Percentiles rank a stretch among this genome's conserved stretches.
Conservation (phyloP, 2,888 invertebrate species). For the Penaeus monodon region DNA sequence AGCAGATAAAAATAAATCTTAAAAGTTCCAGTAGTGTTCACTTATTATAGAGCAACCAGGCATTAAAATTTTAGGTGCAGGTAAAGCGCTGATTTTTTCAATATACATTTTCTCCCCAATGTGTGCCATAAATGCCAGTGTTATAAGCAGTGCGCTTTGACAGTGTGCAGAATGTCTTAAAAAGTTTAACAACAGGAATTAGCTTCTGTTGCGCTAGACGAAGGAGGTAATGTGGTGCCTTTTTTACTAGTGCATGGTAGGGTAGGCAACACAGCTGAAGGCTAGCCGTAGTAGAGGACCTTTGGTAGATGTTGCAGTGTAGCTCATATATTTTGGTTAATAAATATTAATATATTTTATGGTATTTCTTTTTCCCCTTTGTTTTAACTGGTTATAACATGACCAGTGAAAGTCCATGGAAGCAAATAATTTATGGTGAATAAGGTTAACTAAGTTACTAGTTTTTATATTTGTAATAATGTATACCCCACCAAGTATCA, state of each 20-base stretch:
- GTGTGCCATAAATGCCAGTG: too few species aligned
- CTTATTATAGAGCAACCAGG: too few species aligned
- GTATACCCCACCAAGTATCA: too few species aligned
- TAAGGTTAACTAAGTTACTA: too few species aligned
- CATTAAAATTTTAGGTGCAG: too few species aligned
- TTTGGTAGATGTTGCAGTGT: conserved; percentile 63
- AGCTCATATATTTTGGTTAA: conserved; percentile 64
- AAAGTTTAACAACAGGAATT: neutral
- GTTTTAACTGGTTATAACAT: neutral
- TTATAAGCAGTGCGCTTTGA: too few species aligned
- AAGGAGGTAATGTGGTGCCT: conserved; percentile 33
- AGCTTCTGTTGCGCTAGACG: neutral
- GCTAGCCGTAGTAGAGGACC: conserved; percentile 52
- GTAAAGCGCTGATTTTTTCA: too few species aligned
- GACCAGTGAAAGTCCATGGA: neutral
- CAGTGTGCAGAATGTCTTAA: neutral
- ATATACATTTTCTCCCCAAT: too few species aligned
- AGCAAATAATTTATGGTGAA: too few species aligned
- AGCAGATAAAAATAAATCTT: too few species aligned
- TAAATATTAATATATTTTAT: conserved; percentile 51
- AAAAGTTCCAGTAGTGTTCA: too few species aligned
- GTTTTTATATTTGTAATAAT: too few species aligned
- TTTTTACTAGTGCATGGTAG: conserved; percentile 39
- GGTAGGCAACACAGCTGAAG: conserved; percentile 57
- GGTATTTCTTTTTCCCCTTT: neutral